Evolutionary conservation across 2,888 invertebrate species (phyloP).

Genomic region (Acrobasis consociella): DNA sequence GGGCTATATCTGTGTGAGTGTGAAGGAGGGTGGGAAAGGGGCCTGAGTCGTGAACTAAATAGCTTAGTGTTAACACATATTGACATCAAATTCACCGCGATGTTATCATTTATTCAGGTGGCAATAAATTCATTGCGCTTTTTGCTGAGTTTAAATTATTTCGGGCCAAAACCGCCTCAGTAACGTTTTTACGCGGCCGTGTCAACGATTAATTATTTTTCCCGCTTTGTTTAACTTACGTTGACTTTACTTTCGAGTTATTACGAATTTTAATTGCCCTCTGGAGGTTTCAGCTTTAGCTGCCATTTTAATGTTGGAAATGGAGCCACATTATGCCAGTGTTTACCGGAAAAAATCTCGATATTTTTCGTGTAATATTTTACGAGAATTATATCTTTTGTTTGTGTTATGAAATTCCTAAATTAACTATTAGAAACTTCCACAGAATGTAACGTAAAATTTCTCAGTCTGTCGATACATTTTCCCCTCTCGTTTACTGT

Average conservation of each 20-base stretch:
- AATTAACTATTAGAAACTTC: neutral
- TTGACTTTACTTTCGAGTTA: constrained; percentile 70
- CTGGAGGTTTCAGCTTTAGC: constrained; percentile 50
- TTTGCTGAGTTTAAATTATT: constrained; percentile 60
- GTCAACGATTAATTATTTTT: constrained; percentile 71
- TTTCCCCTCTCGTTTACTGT: constrained; percentile 21
- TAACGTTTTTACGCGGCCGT: constrained; percentile 54
- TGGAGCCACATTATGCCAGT: constrained; percentile 10
- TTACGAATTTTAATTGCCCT: constrained; percentile 73
- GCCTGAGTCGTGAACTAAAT: constrained; percentile 81
- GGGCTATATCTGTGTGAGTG: constrained; percentile 52
- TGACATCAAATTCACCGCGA: constrained; percentile 83
- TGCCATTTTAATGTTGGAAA: constrained; percentile 44
- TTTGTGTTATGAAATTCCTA: no score
- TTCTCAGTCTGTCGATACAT: neutral
- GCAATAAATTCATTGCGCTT: constrained; percentile 72
- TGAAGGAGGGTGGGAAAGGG: constrained; percentile 58
- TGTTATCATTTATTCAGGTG: constrained; percentile 82
- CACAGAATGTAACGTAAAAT: neutral
- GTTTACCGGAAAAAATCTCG: neutral
- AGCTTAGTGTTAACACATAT: constrained; percentile 84
- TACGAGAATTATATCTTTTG: neutral
- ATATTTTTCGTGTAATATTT: neutral
- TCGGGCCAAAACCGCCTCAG: constrained; percentile 40
- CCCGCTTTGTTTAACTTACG: constrained; percentile 72